Evolutionary conservation across 2,888 invertebrate species (phyloP), one percentile per base, ranked within the genome.

Genomic region (Aricia artaxerxes): DNA sequence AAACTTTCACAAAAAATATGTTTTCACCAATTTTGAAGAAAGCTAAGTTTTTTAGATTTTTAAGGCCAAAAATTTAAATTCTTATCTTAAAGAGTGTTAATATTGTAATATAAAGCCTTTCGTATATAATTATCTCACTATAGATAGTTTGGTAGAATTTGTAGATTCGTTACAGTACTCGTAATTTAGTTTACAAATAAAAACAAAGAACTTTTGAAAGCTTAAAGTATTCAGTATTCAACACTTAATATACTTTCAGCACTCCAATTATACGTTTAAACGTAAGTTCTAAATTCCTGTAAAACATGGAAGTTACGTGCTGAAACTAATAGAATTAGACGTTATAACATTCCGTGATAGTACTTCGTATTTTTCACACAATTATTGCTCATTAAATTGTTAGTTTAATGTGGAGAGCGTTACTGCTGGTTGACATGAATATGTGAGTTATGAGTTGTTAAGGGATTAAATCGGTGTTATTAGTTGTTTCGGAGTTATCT

Each of bases 321-420:
- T 78, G 13, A 78, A 73, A 73, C 73, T 78, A 78, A 78, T 78
- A 60, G 78, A 78, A 78, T 75, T 78, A 69, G 24, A 78, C 73
- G 73, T 44, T 73, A 78, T 49, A 73, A 77, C 73, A 77, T 80
- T 78, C 77, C 79, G 80, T 73, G 77, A 77, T 80, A 77, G 76
- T 76, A 80, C 60, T 79, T 79, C 77, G 84, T 85, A 88, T 87
- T 89, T 88, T 89, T 87, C 85, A 85, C 85, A 85, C 83, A 87
- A 88, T 87, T 87, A 88, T 87, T 87, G 85, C 85, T 88, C 87
- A 89, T 90, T 91, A 90, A 89, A 88, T 53, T 73, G 78, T 73
- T 78, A 78, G 44, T 57, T 57, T 73, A 73, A 72, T 57, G 73
- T 72, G 81, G 81, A 73, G 79, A 81, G 82, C 80, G 80, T 86